Evolutionary conservation across 2,888 invertebrate species (phyloP).

Genomic region (Nipponacmea schrenckii): DNA sequence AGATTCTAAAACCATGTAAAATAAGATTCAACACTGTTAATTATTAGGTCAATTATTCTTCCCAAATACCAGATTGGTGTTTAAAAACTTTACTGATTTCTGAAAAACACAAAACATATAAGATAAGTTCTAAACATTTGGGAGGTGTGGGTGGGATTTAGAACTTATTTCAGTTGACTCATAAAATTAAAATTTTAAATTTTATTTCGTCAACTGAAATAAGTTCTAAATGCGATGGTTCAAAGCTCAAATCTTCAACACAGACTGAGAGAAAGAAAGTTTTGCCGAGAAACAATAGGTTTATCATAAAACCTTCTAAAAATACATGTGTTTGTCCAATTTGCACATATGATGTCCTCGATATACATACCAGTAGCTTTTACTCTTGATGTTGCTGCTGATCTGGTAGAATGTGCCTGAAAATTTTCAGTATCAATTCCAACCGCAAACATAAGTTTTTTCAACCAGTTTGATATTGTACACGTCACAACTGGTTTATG

Average conservation of each 20-base stretch:
- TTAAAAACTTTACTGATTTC: no score
- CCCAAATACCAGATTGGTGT: no score
- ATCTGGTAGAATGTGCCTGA: slow-evolving; percentile 16
- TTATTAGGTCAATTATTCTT: no score
- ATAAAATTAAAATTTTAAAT: not conserved
- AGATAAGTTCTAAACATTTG: no score
- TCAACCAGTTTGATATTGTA: slow-evolving; percentile 15
- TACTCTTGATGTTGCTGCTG: slow-evolving; percentile 18
- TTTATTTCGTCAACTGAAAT: not conserved
- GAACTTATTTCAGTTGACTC: no score
- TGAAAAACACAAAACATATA: no score
- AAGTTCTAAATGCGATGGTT: slow-evolving; percentile 7
- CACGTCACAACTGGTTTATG: slow-evolving; percentile 13
- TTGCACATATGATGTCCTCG: slow-evolving; percentile 19
- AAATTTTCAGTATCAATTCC: slow-evolving; percentile 20
- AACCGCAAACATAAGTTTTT: slow-evolving; percentile 17
- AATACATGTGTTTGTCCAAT: slow-evolving; percentile 18
- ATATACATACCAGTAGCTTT: slow-evolving; percentile 15
- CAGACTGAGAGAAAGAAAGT: not conserved
- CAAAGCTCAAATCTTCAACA: not conserved
- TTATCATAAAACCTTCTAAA: slow-evolving; percentile 22
- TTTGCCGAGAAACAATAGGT: not conserved
- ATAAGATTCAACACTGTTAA: no score
- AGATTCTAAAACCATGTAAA: no score
- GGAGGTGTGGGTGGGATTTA: not conserved